These are phyloP conservation scores for Melanotaenia duboulayi DNA, from an alignment of 2,113 vertebrate species.

Conservation along the genomic window DNA sequence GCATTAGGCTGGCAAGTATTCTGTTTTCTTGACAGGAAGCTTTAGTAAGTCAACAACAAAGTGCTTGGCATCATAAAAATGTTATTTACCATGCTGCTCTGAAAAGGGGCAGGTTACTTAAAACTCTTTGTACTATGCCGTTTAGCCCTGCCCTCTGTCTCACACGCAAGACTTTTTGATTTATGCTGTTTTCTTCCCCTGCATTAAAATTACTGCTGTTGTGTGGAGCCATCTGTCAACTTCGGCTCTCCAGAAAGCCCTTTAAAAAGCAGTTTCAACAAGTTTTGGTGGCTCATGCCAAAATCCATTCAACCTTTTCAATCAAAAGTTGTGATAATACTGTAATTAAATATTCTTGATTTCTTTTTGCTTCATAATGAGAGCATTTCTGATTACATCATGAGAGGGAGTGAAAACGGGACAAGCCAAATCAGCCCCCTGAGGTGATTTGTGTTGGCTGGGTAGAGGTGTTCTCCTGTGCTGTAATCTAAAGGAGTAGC, in stretches of 20 bases:
- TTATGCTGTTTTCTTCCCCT: slow-evolving; percentile 56
- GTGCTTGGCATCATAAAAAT: slow-evolving; percentile 70
- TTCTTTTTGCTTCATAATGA: slow-evolving; percentile 39
- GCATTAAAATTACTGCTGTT: slow-evolving; percentile 41
- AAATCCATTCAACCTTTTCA: slow-evolving; percentile 3
- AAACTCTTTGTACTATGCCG: slow-evolving; percentile 30
- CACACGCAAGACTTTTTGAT: slow-evolving; percentile 56
- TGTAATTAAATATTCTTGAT: slow-evolving; percentile 25
- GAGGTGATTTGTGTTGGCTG: slow-evolving; percentile 66
- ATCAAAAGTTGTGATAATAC: slow-evolving; percentile 24
- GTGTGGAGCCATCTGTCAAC: slow-evolving; percentile 22
- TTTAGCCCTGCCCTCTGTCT: slow-evolving; percentile 23
- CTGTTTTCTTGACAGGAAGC: slow-evolving; percentile 48
- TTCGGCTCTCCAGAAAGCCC: slow-evolving; percentile 20
- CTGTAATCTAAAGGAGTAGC: slow-evolving; percentile 78
- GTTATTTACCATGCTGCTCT: slow-evolving; percentile 40
- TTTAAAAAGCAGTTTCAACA: slow-evolving; percentile 23
- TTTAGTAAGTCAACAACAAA: slow-evolving; percentile 68
- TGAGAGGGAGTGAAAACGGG: slow-evolving; percentile 53
- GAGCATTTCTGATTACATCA: slow-evolving; percentile 72
- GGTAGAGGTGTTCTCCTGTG: slow-evolving; percentile 57
- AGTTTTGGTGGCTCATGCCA: slow-evolving; percentile 7
- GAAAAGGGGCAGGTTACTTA: slow-evolving; percentile 12
- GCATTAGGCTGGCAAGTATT: slow-evolving; percentile 4
- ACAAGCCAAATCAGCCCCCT: slow-evolving; percentile 81